Evolutionary conservation across 2,888 invertebrate species (phyloP), one percentile per base, ranked within the genome.

Genomic region (Saturnia japonica): DNA sequence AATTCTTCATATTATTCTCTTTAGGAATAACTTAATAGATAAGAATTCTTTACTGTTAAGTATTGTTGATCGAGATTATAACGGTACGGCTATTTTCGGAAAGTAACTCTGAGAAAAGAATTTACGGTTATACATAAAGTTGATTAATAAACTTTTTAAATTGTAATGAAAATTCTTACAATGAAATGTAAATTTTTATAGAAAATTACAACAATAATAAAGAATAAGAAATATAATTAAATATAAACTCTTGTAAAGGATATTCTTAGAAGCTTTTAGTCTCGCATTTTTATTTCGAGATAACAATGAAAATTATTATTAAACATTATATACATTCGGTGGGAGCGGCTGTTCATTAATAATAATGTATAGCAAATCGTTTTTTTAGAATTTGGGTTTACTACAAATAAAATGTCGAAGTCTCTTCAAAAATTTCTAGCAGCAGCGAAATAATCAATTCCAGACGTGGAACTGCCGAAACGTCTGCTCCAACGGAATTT

Each of bases 391-490:
- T n/a, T n/a, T n/a, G n/a, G n/a, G n/a, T n/a, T n/a, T n/a, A n/a
- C n/a, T n/a, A n/a, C n/a, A n/a, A n/a, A n/a, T n/a, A n/a, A n/a
- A n/a, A n/a, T n/a, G n/a, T n/a, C n/a, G n/a, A n/a, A n/a, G n/a
- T n/a, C n/a, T n/a, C n/a, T n/a, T 22, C 40, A 45, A 7, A 47
- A 67, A 67, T 54, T 54, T 43, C 42, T 43, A 25, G 79, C 76
- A 74, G 76, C 75, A 80, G 76, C 79, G 72, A 85, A 86, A 83
- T 81, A 88, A 88, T 88, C 86, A 88, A 86, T 88, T 83, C 80
- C 74, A 80, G 75, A 78, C 76, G 77, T 76, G 80, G 77, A 42
- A 67, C 66, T 67, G 70, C 78, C 81, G 74, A 82, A 86, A 85
- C 83, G 86, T 86, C 86, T 87, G 81, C 83, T 82, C 84, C 87